phyloP scores from a whole-genome alignment of 2,113 vertebrate genomes.

The Dipodomys ordii region DNA sequence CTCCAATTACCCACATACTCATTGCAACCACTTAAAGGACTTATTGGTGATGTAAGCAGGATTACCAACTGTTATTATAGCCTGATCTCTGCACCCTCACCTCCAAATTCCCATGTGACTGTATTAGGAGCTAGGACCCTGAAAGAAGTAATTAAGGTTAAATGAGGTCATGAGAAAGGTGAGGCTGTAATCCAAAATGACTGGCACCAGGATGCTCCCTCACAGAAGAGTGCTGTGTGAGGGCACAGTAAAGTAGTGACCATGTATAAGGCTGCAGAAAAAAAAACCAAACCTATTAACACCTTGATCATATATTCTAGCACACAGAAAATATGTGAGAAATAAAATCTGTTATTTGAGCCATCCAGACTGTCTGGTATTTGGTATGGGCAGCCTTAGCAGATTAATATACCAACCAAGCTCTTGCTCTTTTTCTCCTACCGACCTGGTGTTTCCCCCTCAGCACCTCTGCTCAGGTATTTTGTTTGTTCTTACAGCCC shows the following conservation, averaged over 20 bases:
- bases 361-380: neutral
- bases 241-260: too few species aligned
- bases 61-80: neutral
- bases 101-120: neutral
- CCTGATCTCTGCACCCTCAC: neutral
- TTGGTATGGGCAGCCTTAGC: neutral
- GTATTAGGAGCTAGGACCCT: neutral
- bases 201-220: neutral
- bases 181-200: neutral
- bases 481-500: neutral
- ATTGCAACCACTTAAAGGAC: neutral
- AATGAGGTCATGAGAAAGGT: neutral
- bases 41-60: neutral
- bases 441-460: neutral
- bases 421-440: neutral
- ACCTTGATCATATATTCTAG: neutral
- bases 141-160: neutral
- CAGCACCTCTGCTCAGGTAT: neutral
- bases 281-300: neutral
- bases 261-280: neutral
- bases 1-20: neutral
- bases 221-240: neutral
- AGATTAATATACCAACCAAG: neutral
- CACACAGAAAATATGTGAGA: neutral
- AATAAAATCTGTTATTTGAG: neutral